A percentile compares a stretch with the other conserved stretches of the same genome.
These are phyloP conservation scores for Notarius quadriscutis DNA, from an alignment of 2,113 vertebrate genomes.

Conservation along the genomic window DNA sequence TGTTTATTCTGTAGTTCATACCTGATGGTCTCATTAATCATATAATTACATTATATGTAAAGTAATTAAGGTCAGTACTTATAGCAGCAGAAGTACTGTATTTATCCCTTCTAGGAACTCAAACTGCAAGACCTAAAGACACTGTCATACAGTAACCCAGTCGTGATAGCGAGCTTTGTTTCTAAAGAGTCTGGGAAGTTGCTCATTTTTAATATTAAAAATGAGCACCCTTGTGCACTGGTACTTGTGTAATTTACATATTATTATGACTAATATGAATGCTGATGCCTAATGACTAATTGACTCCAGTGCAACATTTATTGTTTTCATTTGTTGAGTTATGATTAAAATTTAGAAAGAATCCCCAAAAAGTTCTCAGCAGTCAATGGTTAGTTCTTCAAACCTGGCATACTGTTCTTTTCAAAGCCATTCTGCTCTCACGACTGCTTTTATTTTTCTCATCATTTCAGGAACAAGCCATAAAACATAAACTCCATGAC, in stretches of 20 bases:
- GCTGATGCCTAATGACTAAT: not conserved
- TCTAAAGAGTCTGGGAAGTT: constrained; percentile 20
- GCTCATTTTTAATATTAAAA: constrained; percentile 47
- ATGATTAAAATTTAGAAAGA: not conserved
- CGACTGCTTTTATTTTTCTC: not conserved
- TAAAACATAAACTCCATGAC: not conserved
- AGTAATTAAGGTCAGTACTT: not conserved
- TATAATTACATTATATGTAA: not conserved
- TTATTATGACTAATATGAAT: not conserved
- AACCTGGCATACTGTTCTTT: not conserved
- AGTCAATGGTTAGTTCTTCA: not conserved
- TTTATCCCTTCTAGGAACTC: not conserved
- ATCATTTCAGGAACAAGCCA: not conserved
- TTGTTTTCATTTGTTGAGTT: not conserved
- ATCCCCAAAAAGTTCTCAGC: not conserved
- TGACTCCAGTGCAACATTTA: not conserved
- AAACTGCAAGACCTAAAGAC: not conserved
- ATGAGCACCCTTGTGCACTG: not conserved
- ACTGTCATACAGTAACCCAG: not conserved
- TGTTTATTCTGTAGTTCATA: not conserved
- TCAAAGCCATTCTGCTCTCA: not conserved
- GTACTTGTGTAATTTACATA: constrained; percentile 3
- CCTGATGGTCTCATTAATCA: not conserved
- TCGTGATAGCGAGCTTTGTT: not conserved
- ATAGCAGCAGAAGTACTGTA: not conserved